Evolutionary conservation across 2,888 invertebrate species (phyloP), one percentile per base, ranked within the genome.

Genomic region (Rhingia campestris): DNA sequence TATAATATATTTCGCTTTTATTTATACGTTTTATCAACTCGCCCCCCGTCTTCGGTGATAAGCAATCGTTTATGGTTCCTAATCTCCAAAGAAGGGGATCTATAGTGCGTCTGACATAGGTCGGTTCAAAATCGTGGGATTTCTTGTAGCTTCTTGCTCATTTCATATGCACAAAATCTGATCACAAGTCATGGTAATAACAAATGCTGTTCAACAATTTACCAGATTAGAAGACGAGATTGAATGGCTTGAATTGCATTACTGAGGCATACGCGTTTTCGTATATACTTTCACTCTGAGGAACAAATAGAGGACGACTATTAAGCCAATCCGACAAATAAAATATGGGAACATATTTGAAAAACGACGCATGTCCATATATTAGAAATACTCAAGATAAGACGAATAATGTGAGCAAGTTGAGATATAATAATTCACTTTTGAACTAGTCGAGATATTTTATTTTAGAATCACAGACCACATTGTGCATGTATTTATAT

Each of bases 271-370:
- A 22, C 22, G 22, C 22, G 22, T 22, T 22, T 69, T 32, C 32
- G 14, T 22, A 32, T 14, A 14, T 12, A 45, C 22, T 10, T 10
- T 12, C 59, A 56, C 45, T 37, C 47, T 69, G 56, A 43, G 43
- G 7, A 69, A 69, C 69, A 47, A 58, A 58, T 67, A 33, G n/a
- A 37, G 35, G 33, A 7, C 45, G 7, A n/a, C 7, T 56, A 45
- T 45, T 58, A 30, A 58, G 69, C 30, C 32, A 12, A n/a, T 35
- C 47, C 14, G 14, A 51, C 49, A 70, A 70, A 70, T 49, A 51
- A 70, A 59, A 59, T 22, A 51, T 70, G 39, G 49, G 37, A 41
- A 70, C 58, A 59, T 70, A 59, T 70, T 67, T 69, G n/a, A 7
- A 32, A 69, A 12, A 43, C 6, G 43, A 33, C 43, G 32, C 7